Evolutionary conservation across 2,113 vertebrate species (phyloP), one percentile per base, ranked within the genome.

Genomic region (Eulemur macaco): DNA sequence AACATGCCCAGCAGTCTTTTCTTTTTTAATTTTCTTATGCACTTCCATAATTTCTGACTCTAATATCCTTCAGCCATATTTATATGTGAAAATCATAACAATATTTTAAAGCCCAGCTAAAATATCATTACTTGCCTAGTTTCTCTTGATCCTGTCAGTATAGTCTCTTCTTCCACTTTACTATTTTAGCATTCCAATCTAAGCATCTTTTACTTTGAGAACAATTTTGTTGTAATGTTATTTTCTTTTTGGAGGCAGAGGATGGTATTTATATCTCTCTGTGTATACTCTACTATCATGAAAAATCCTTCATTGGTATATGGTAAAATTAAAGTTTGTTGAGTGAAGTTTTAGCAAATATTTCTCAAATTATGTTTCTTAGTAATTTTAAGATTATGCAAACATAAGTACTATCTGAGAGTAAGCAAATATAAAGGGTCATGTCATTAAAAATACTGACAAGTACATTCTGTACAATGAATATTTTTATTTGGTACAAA

Each of bases 41-140:
- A 7, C 42, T 81, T 96, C 25, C 20, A 63, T 81, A 95, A 89
- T 95, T 64, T 91, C 31, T 11, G 39, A 63, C 31, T 56, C n/a
- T 20, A 25, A 1, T 73, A 8, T 68, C 42, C 42, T 78, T 91
- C 31, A 95, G 54, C 20, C 8, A 23, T 73, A 83, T 68, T 90
- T 52, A 68, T 15, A 56, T 68, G 47, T 81, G 37, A 29, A 94
- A 82, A 88, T 52, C 52, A n/a, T 81, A 94, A 54, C 42, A 86
- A 47, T 23, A 93, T 93, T 76, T 89, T 91, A 96, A 87, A 56
- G 23, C 25, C 47, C 50, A 37, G 29, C 34, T 95, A 89, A 94
- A 96, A 64, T 82, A 80, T 66, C 20, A 73, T 69, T 45, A 81
- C 39, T 17, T 50, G 1, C 11, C 42, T 31, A 9, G 15, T 89